A percentile compares a stretch with the other conserved stretches of the same genome.
phyloP scores from a whole-genome alignment of 2,888 invertebrate genomes.

The Spatulosminthurus flaviceps region DNA sequence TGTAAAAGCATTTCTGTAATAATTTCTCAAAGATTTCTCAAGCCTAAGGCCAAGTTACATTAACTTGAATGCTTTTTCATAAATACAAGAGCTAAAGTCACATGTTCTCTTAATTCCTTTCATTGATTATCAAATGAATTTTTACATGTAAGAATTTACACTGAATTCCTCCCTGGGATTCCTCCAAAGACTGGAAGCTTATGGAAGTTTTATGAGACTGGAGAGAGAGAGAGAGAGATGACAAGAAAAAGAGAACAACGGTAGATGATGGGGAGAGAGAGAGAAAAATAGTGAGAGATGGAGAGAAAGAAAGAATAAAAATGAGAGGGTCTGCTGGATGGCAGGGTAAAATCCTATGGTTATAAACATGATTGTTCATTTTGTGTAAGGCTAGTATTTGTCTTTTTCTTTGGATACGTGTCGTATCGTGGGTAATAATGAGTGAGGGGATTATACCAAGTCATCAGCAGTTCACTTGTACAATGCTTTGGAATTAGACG shows the following conservation, averaged over 20 bases:
- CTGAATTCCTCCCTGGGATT: too few species aligned
- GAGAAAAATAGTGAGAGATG: not conserved
- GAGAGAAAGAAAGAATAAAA: conserved; percentile 3
- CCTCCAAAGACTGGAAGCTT: too few species aligned
- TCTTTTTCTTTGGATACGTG: conserved; percentile 37
- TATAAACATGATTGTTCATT: conserved; percentile 36
- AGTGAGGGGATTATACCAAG: conserved; percentile 40
- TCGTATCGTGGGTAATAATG: conserved; percentile 45
- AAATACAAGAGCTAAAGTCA: too few species aligned
- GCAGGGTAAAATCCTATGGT: not conserved
- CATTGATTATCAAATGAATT: too few species aligned
- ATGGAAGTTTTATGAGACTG: too few species aligned
- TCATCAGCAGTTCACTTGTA: conserved; percentile 47
- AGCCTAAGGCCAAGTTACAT: too few species aligned
- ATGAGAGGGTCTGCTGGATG: conserved; percentile 5
- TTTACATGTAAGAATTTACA: too few species aligned
- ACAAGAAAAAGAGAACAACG: not conserved
- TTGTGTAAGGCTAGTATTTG: conserved; percentile 29
- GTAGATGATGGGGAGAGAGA: not conserved
- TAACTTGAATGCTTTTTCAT: too few species aligned
- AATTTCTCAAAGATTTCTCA: too few species aligned
- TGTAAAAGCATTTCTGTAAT: not conserved
- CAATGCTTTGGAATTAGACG: conserved; percentile 63
- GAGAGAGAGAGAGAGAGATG: too few species aligned
- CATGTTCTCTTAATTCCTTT: too few species aligned